Base-by-base conservation (phyloP, 2,797 vertebrate genomes). In the Acipenser transmontanus region DNA sequence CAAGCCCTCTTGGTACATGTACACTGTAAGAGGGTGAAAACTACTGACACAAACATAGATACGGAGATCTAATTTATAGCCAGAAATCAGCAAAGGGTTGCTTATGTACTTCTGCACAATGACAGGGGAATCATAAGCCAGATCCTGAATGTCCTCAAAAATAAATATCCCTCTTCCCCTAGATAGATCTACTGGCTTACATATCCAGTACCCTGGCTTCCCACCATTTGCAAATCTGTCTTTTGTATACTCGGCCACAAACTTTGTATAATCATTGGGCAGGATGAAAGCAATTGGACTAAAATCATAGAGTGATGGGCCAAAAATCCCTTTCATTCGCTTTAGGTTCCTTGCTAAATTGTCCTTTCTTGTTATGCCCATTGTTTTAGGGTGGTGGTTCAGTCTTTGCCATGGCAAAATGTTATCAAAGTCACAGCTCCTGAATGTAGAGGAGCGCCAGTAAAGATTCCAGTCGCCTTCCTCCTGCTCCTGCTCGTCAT, bases 341-440 rank as follows among this genome's bases (percentile, higher is more conserved):
- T 80, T 82, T 68, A 92, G 75, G 73, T 88, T 82, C 49, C 85
- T 88, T 47, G 83, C 91, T 77, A 94, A 68, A 65, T 69, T 83
- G 77, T 93, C 93, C 78, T 94, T 93, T 63, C 88, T 88, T 49
- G 90, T 89, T 72, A 93, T 89, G 52, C 70, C 79, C 11, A 74
- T 65, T 0, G 87, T 91, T 68, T 91, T 89, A 5, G 87, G 92
- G 71, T 91, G 87, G 74, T 93, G 92, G 78, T 92, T 93, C 65
- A 95, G 91, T n/a, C 84, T 82, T 72, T 93, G 92, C 92, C 91
- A 92, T 0, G 90, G 91, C 66, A 87, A 78, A 67, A 94, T 63
- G 6, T 71, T 81, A 66, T 70, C n/a, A 59, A 89, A 89, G 1
- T 92, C 82, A 0, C 80, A 72, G 77, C 60, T 80, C 52, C 11